Evolutionary conservation across 2,113 vertebrate species (phyloP).

Genomic region (Silurus glanis): DNA sequence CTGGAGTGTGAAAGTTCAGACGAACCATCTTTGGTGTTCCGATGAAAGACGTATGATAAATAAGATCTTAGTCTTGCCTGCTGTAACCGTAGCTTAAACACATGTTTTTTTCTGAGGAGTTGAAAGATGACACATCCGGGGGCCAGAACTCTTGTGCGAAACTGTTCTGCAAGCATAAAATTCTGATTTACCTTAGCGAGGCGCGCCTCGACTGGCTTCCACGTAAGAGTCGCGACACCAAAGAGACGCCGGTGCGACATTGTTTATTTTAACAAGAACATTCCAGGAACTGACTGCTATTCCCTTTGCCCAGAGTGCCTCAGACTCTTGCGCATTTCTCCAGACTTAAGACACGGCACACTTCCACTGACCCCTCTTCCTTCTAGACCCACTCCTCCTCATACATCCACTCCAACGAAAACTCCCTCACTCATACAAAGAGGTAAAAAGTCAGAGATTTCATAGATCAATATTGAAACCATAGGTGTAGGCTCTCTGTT

Average conservation of each 20-base stretch:
- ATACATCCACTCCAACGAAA: conserved; percentile 36
- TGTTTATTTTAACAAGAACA: conserved; percentile 76
- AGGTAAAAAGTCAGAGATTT: not conserved
- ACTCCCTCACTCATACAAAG: conserved; percentile 46
- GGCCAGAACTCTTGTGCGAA: conserved; percentile 66
- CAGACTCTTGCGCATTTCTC: conserved; percentile 60
- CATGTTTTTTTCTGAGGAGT: conserved; percentile 75
- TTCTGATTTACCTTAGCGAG: conserved; percentile 67
- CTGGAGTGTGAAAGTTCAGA: conserved; percentile 40
- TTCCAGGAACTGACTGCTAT: conserved; percentile 73
- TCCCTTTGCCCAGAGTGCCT: conserved; percentile 62
- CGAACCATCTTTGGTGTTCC: conserved; percentile 55
- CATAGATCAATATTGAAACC: conserved; percentile 9
- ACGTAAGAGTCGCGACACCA: conserved; percentile 34
- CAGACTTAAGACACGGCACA: conserved; percentile 64
- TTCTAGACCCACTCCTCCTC: conserved; percentile 17
- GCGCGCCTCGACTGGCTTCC: conserved; percentile 60
- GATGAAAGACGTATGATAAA: conserved; percentile 68
- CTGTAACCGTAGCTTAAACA: conserved; percentile 71
- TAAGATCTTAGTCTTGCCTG: conserved; percentile 54
- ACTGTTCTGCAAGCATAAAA: conserved; percentile 65
- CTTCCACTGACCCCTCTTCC: conserved; percentile 44
- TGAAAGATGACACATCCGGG: conserved; percentile 73
- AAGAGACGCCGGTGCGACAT: conserved; percentile 49
- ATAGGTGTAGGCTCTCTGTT: not conserved